Conservation (phyloP, 2,797 vertebrate species). For the Chromis chromis region DNA sequence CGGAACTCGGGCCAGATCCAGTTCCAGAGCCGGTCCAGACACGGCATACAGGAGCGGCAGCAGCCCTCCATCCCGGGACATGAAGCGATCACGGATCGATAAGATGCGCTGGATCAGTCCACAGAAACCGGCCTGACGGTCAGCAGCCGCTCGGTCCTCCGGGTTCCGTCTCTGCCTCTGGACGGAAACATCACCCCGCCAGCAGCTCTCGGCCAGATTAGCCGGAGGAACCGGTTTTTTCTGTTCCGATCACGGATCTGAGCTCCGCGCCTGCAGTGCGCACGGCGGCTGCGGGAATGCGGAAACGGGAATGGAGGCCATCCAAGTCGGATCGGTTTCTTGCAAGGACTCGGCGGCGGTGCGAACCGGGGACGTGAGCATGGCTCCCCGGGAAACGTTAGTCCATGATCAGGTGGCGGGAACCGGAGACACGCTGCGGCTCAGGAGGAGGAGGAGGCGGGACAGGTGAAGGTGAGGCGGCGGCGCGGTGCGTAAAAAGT, state of each 20-base stretch:
- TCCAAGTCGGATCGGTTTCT: conserved; percentile 38
- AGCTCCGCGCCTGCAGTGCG: conserved; percentile 57
- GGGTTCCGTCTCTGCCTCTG: conserved; percentile 17
- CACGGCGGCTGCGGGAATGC: conserved; percentile 77
- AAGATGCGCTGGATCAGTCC: conserved; percentile 15
- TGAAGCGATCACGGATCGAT: conserved; percentile 25
- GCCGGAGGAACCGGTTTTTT: conserved; percentile 84
- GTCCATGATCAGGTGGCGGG: not conserved
- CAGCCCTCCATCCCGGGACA: conserved; percentile 89
- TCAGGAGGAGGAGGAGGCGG: not conserved
- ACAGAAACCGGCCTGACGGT: conserved; percentile 26
- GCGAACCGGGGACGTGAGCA: not conserved
- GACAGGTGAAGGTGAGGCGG: conserved; percentile 12
- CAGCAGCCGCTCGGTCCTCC: conserved; percentile 24
- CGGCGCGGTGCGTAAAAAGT: conserved; percentile 35
- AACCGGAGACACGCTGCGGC: not conserved
- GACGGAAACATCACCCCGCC: conserved; percentile 62
- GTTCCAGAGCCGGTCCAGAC: conserved; percentile 88
- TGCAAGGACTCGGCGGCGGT: conserved; percentile 17
- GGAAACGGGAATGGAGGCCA: conserved; percentile 71
- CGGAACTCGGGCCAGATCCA: conserved; percentile 86
- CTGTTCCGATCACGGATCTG: conserved; percentile 61
- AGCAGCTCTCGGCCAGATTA: conserved; percentile 60
- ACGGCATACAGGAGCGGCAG: conserved; percentile 88
- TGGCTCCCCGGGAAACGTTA: conserved; percentile 6